Conservation (phyloP, 1,140 invertebrate genomes). For the Heterodera carotae region DNA sequence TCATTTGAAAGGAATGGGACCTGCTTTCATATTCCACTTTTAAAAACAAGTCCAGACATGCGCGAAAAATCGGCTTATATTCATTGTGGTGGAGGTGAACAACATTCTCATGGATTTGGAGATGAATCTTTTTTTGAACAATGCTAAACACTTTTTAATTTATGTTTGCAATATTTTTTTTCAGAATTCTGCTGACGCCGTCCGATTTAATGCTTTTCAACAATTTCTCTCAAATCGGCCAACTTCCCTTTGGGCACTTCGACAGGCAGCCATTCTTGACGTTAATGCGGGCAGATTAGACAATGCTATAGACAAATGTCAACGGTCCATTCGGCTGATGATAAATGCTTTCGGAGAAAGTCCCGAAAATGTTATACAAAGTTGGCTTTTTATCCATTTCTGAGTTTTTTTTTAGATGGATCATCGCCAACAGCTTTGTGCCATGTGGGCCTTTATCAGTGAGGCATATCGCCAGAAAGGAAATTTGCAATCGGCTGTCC, state of each 20-base stretch:
- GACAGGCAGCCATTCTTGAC: slow-evolving; percentile 41
- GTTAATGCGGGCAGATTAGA: slow-evolving; percentile 40
- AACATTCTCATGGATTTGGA: background rate
- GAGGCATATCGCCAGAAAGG: slow-evolving; percentile 51
- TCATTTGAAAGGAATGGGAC: background rate
- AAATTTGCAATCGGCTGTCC: slow-evolving; percentile 50
- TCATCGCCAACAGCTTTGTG: slow-evolving; percentile 28
- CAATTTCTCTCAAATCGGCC: slow-evolving; percentile 32
- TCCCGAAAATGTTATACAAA: slow-evolving; percentile 15
- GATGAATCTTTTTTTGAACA: background rate
- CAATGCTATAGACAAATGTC: slow-evolving; percentile 46
- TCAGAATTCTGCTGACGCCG: slow-evolving; percentile 27
- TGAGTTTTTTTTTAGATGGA: background rate
- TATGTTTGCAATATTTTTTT: slow-evolving; percentile 15
- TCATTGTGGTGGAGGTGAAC: background rate
- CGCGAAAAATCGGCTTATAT: slow-evolving; percentile 15
- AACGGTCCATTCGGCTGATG: slow-evolving; percentile 44
- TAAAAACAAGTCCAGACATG: slow-evolving; percentile 5
- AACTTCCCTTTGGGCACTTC: slow-evolving; percentile 40
- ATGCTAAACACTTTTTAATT: background rate
- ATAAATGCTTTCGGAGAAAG: background rate
- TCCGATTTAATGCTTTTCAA: slow-evolving; percentile 6
- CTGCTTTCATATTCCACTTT: background rate
- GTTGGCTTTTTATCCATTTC: background rate
- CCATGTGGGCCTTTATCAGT: slow-evolving; percentile 42